Evolutionary conservation across 2,888 invertebrate species (phyloP).

Genomic region (Rotaria socialis): DNA sequence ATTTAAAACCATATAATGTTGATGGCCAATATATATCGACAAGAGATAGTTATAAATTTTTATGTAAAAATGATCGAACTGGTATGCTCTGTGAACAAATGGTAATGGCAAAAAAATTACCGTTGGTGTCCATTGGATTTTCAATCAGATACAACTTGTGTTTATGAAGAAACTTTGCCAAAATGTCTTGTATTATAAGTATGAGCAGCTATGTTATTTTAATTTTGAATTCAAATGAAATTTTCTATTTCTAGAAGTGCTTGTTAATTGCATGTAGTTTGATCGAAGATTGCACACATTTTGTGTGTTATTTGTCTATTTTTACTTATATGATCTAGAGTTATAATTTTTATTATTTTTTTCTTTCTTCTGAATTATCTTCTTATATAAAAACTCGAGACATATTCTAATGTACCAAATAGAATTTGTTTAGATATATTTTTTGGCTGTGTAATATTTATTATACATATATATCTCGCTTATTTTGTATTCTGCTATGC

Average conservation of each 20-base stretch:
- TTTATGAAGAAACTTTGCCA: not conserved
- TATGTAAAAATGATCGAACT: conserved; percentile 36
- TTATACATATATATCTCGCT: not conserved
- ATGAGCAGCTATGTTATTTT: not conserved
- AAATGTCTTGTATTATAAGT: not conserved
- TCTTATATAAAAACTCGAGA: not conserved
- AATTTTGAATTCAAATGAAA: no score
- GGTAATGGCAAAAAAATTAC: not conserved
- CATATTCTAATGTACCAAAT: not conserved
- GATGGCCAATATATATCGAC: conserved; percentile 47
- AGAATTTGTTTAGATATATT: conserved; percentile 10
- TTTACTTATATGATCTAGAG: not conserved
- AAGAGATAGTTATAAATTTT: conserved; percentile 16
- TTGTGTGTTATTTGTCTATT: not conserved
- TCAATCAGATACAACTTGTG: not conserved
- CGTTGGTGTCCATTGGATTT: not conserved
- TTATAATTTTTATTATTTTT: not conserved
- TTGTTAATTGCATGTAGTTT: not conserved
- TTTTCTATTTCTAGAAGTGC: not conserved
- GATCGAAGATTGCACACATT: not conserved
- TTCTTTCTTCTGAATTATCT: not conserved
- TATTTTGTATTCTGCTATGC: not conserved
- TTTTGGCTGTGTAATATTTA: not conserved
- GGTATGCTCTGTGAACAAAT: conserved; percentile 40
- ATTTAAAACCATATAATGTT: conserved; percentile 47